Base-by-base conservation (phyloP, 35 echinoderm and acorn worm genomes). In the Diadema setosum region DNA sequence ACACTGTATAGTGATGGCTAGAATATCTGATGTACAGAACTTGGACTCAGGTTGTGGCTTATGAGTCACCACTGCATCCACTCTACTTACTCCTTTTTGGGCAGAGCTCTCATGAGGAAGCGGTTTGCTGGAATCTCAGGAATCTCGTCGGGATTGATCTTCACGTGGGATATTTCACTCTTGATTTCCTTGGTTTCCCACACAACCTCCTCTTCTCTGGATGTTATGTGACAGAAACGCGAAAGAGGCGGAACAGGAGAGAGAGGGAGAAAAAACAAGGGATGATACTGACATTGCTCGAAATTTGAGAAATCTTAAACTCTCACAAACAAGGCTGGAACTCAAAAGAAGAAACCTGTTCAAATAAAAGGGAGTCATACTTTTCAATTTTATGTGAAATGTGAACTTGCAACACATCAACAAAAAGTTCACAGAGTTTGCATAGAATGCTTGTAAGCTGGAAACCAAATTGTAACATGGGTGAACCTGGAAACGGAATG, bases 81-180 rank as follows among this genome's bases (percentile, higher is more conserved):
- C 21, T 63, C 9, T 37, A 84, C 83, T 81, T 83, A 90, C 75
- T 25, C 52, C 17, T 75, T 26, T 0, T 34, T 20, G 12, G 91
- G 86, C 39, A 46, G 60, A 75, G 67, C 57, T 39, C 96, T 82
- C 42, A 93, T 81, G 25, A 98, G 88, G 82, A 98, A 98, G 44
- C 57, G 76, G 36, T 94, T 94, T 34, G 96, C 57, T 8, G 96
- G 96, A n/a, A 98, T 75, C 32, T 94, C 92, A 29, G 96, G 96
- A 27, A 98, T 98, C 82, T 98, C 92, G 12, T 91, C 96, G 40
- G 96, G 92, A 41, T 98, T 91, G 42, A 98, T 98, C 33, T 80
- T 91, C n/a, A 95, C 88, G 57, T 91, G 78, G 5, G 91, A 52
- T 23, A 97, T 41, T 42, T 97, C 95, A 80, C 91, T 90, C 84